These are phyloP conservation scores for Probosciger aterrimus DNA, from an alignment of 2,113 vertebrate species.

Conservation along the genomic window DNA sequence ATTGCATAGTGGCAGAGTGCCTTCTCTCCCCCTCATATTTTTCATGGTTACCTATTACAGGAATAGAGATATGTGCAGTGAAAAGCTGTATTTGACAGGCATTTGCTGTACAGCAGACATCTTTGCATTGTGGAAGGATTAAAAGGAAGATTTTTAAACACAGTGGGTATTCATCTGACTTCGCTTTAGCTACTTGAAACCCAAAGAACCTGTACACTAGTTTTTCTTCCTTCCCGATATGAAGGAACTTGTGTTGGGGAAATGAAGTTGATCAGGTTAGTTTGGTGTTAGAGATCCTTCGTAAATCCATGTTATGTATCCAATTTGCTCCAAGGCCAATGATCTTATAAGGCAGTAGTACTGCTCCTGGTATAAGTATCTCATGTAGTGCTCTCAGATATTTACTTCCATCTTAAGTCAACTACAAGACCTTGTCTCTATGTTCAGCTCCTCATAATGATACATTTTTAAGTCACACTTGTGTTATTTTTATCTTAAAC, in stretches of 20 bases:
- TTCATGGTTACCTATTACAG: not conserved
- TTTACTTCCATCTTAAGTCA: not conserved
- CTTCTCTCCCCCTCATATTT: not conserved
- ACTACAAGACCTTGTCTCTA: not conserved
- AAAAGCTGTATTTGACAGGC: not conserved
- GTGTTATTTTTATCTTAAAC: not conserved
- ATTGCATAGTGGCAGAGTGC: not conserved
- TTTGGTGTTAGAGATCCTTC: not conserved
- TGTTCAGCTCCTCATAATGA: not conserved
- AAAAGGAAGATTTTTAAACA: not conserved
- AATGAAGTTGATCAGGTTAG: not conserved
- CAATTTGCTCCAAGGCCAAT: not conserved
- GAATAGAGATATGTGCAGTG: not conserved
- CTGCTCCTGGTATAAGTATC: not conserved
- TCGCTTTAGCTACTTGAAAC: not conserved
- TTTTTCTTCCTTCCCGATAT: not conserved
- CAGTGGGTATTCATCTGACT: not conserved
- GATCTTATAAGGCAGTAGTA: not conserved
- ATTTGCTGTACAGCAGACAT: not conserved
- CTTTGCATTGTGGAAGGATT: constrained; percentile 9
- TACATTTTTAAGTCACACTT: not conserved
- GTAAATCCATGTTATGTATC: not conserved
- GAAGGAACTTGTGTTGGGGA: not conserved
- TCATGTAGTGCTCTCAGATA: not conserved
- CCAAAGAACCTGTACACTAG: not conserved